Percentiles rank a stretch among this genome's conserved stretches.
Conservation (phyloP, 2,888 invertebrate species). For the Trissolcus japonicus region DNA sequence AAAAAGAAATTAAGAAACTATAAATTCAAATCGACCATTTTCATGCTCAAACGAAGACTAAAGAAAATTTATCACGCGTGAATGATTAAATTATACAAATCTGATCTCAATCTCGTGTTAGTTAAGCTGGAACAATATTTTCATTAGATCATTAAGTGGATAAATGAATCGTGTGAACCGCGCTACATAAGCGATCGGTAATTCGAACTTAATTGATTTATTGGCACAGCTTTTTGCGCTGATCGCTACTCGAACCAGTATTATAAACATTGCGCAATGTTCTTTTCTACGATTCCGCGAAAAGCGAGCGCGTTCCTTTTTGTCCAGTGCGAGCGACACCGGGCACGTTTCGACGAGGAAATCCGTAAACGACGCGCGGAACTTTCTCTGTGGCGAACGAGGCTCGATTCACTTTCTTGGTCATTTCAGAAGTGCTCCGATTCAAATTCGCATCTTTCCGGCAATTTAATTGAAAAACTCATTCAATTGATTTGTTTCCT, state of each 20-base stretch:
- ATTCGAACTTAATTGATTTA: slow-evolving; percentile 51
- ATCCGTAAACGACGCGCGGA: slow-evolving; percentile 47
- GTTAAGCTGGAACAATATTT: neutral
- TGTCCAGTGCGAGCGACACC: slow-evolving; percentile 42
- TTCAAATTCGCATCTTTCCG: slow-evolving; percentile 11
- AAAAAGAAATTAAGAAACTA: neutral
- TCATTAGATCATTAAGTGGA: too few species aligned
- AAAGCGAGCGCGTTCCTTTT: slow-evolving; percentile 55
- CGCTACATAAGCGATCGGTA: slow-evolving; percentile 16
- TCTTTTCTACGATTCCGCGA: slow-evolving; percentile 52
- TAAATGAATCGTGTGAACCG: slow-evolving; percentile 2
- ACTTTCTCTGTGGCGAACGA: slow-evolving; percentile 55
- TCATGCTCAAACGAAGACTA: slow-evolving; percentile 36
- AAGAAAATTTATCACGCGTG: slow-evolving; percentile 30
- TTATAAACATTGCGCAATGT: slow-evolving; percentile 39
- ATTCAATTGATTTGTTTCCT: neutral
- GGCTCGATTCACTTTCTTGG: slow-evolving; percentile 56
- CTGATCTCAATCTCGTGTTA: too few species aligned
- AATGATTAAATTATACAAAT: neutral
- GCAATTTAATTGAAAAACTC: slow-evolving; percentile 10
- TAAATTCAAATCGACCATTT: slow-evolving; percentile 22
- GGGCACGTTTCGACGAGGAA: slow-evolving; percentile 51
- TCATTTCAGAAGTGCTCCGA: slow-evolving; percentile 25
- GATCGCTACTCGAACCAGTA: slow-evolving; percentile 42
- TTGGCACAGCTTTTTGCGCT: slow-evolving; percentile 37